Evolutionary conservation across 2,888 invertebrate species (phyloP), one percentile per base, ranked within the genome.

Genomic region (Torymus auratus): DNA sequence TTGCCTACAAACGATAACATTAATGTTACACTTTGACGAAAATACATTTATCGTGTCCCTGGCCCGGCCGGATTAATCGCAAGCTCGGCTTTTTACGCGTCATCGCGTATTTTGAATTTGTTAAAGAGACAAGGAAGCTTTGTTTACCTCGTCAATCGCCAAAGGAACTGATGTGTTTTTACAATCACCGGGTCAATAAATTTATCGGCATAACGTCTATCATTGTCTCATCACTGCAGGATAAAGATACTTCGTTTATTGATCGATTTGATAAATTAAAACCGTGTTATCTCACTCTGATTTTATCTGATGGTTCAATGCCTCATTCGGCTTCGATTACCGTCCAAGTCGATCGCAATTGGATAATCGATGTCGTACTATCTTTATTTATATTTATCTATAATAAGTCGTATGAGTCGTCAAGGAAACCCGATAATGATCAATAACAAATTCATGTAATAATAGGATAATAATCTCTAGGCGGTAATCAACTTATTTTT

Each of bases 11-110:
- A 12, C 12, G 67, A 75, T 68, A 60, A 67, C 55, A n/a, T 52
- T 74, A 67, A 65, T 20, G 74, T 23, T 1, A 20, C 58, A 7
- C 41, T 41, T 41, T 52, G 65, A 58, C 65, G 7, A 50, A 74
- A 74, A 74, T 74, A 67, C 53, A 50, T 50, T 50, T 65, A 74
- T 67, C 67, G 17, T 2, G 17, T 2, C 7, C 41, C 41, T 41
- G 41, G 2, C 41, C 7, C 50, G 15, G 15, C 15, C 28, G 55
- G 52, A 55, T 62, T 56, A 28, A 23, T 14, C 41, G 13, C 3
- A 62, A 23, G 14, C 11, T 50, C n/a, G 17, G 41, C 20, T 7
- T 55, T 50, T 70, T 28, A 7, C 50, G 11, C n/a, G 12, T 52
- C 13, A 13, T 3, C 17, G n/a, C 17, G 2, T 15, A 15, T 52